These are phyloP conservation scores for Drosophila mauritiana DNA, from an alignment of 1,140 invertebrate genomes.

Conservation along the genomic window DNA sequence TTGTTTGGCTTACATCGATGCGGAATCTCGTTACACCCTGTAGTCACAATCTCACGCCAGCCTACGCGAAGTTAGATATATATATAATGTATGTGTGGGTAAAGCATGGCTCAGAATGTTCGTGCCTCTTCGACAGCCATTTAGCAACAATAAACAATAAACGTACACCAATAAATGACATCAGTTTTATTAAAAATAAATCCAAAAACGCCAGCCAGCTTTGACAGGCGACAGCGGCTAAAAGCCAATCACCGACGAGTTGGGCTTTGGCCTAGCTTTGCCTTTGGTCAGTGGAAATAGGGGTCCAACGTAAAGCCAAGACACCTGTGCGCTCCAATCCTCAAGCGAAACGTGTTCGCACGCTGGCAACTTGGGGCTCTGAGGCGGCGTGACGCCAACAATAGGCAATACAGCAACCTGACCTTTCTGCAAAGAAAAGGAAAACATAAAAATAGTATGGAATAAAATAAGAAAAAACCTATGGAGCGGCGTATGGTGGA, in stretches of 20 bases:
- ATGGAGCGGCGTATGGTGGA: constrained; percentile 1
- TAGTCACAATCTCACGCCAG: constrained; percentile 40
- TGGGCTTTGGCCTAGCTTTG: constrained; percentile 14
- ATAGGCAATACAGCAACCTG: constrained; percentile 63
- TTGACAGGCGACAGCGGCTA: constrained; percentile 47
- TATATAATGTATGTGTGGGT: background rate
- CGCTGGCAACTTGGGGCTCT: constrained; percentile 20
- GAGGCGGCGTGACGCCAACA: constrained; percentile 65
- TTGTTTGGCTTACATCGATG: constrained; percentile 19
- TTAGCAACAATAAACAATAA: constrained; percentile 68
- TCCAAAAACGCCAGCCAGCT: constrained; percentile 43
- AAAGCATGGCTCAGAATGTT: background rate
- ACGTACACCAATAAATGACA: constrained; percentile 70
- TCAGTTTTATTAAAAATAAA: constrained; percentile 64
- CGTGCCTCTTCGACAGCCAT: constrained; percentile 41
- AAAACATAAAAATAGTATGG: constrained; percentile 9
- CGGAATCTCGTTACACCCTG: constrained; percentile 28
- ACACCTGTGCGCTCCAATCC: constrained; percentile 72
- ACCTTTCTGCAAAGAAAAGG: constrained; percentile 56
- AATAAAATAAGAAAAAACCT: constrained; percentile 23
- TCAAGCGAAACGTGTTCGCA: constrained; percentile 72
- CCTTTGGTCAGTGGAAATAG: constrained; percentile 19
- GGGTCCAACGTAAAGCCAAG: constrained; percentile 28
- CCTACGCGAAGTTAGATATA: background rate
- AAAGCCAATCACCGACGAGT: constrained; percentile 58